Base-by-base conservation (phyloP, 2,797 vertebrate species). In the Sciurus carolinensis region DNA sequence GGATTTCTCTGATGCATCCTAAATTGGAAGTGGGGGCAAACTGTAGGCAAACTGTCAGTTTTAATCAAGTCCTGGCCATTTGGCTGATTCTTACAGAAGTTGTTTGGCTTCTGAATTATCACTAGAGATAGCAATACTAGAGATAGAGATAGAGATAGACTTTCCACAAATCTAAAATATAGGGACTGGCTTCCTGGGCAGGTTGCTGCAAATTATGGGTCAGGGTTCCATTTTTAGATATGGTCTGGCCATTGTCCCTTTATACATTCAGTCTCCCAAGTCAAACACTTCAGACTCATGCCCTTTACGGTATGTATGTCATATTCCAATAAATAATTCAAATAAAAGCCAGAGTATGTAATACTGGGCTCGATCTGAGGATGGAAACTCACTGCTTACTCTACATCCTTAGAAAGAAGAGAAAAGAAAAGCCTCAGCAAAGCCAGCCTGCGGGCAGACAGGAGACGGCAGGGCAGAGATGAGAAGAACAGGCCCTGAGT, bases 391-490 rank as follows among this genome's bases (percentile, higher is more conserved):
- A 54, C 7, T 71, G 28, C 15, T 89, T 69, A 14, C 57, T 47
- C 30, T 17, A 17, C 2, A 9, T 30, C 30, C 81, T 80, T 57
- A 80, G 85, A 82, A 80, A 54, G 71, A 84, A 88, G 24, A 50
- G 66, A 30, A n/a, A 1, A 30, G 33, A 39, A 87, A 52, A n/a
- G 28, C 11, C 3, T 17, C 15, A 17, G 24, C 7, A 90, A 30
- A 47, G n/a, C 54, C 10, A 36, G 33, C 47, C 52, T 17, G 4
- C 2, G 54, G 47, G 42, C 42, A 66, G 83, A 86, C 7, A 20
- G 62, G 42, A 6, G 0, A 59, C 17, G 3, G 17, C 1, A 17
- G 5, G 54, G 20, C 26, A 20, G 7, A 7, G 39, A 15, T 30
- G 30, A n/a, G 57, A 17, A 44, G 28, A 3, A 1, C 8, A n/a